A percentile compares a stretch with the other conserved stretches of the same genome.
Evolutionary conservation across 2,113 vertebrate genomes (phyloP).

Genomic region (Lota lota): DNA sequence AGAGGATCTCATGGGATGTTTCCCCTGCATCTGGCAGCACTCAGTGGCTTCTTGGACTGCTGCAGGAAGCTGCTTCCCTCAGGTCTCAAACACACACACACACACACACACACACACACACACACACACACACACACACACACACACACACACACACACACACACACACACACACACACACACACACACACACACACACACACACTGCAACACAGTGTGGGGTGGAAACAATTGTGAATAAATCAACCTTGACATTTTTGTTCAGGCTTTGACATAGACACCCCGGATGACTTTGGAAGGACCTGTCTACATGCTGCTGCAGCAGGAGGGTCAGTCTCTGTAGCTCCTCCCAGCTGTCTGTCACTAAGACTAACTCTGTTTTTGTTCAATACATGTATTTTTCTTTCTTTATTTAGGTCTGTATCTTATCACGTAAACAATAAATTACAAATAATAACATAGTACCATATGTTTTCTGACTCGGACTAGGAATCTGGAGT

Average conservation of each 20-base stretch:
- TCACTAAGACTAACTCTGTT: not conserved
- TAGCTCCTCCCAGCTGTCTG: not conserved
- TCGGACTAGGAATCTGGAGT: conserved; percentile 89
- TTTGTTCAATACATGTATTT: not conserved
- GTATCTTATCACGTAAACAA: too few species aligned
- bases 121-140: not conserved
- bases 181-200: conserved; percentile 10
- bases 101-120: not conserved
- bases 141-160: conserved; percentile 8
- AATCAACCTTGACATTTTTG: conserved; percentile 28
- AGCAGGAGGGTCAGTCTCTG: conserved; percentile 88
- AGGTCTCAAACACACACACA: conserved; percentile 66
- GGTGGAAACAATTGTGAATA: not conserved
- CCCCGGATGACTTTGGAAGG: conserved; percentile 93
- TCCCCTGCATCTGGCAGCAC: conserved; percentile 94
- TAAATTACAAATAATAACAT: too few species aligned
- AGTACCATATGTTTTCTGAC: not conserved
- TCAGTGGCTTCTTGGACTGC: conserved; percentile 97
- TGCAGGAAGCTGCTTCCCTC: conserved; percentile 96
- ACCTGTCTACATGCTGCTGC: conserved; percentile 97
- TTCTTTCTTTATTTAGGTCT: not conserved
- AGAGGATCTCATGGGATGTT: conserved; percentile 96
- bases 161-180: conserved; percentile 9
- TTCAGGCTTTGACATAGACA: conserved; percentile 91
- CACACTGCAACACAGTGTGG: not conserved